Evolutionary conservation across 2,888 invertebrate species (phyloP), one percentile per base, ranked within the genome.

Genomic region (Melanostoma scalare): DNA sequence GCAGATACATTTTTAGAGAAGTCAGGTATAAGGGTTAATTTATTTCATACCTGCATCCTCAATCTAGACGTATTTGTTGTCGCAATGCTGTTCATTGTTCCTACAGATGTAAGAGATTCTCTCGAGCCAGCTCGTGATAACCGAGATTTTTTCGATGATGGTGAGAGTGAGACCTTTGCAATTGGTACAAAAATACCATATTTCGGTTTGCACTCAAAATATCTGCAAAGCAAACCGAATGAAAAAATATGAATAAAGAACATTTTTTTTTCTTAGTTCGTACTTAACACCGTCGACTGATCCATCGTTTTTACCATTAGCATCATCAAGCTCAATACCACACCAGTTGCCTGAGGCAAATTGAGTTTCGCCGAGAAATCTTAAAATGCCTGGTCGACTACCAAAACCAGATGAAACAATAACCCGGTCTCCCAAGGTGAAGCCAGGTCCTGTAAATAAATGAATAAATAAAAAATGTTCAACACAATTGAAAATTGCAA

Each of bases 331-430:
- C 91, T 99, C 98, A 30, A 99, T 96, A 33, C 99, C 99, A 84
- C 96, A 98, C 98, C 98, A 99, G 87, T 97, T 95, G 42, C 99
- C 99, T 42, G 95, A 91, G 0, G 98, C 98, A 91, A 99, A 99
- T 88, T 97, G 96, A 40, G 98, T 96, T 63, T 93, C 92, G 35
- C 99, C 99, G 86, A 98, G 93, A 90, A 94, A 99, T 86, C 95
- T 93, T 67, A 99, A 93, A 46, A 95, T 94, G 67, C 98, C 98
- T 9, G 96, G 94, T 92, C 98, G 98, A 87, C 96, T 96, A 79
- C 97, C 97, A 88, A 95, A 95, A 86, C 96, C 95, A 88, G 95
- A 96, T 69, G 94, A 96, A 33, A 97, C 97, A 87, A 97, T 98
- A 31, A 99, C 97, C 42, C 98, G 94, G 89, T 98, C 98, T 31